A percentile compares a stretch with the other conserved stretches of the same genome.
Evolutionary conservation across 2,888 invertebrate species (phyloP).

Genomic region (Lymantria monacha): DNA sequence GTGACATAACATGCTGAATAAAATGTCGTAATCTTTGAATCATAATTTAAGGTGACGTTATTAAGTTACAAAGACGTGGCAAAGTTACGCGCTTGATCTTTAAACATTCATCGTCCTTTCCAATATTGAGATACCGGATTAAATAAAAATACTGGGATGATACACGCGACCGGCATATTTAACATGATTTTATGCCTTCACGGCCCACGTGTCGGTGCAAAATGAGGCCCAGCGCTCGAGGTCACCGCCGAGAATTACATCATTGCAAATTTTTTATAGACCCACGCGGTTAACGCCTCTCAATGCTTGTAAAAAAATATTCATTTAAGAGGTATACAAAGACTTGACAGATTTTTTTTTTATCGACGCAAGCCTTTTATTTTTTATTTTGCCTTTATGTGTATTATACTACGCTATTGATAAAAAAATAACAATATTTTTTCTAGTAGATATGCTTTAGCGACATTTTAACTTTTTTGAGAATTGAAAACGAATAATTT

Average conservation of each 20-base stretch:
- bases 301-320: conserved; percentile 7
- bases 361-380: too few relatives aligned
- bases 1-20: too few relatives aligned
- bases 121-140: conserved; percentile 2
- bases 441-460: too few relatives aligned
- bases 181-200: conserved; percentile 15
- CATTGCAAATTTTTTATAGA: conserved; percentile 36
- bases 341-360: too few relatives aligned
- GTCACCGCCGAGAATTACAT: conserved; percentile 42
- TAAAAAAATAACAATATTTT: too few relatives aligned
- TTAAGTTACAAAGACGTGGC: too few relatives aligned
- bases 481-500: too few relatives aligned
- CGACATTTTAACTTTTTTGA: too few relatives aligned
- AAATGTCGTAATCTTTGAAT: too few relatives aligned
- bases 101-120: background rate
- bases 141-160: conserved; percentile 6
- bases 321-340: conserved; percentile 5
- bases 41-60: too few relatives aligned
- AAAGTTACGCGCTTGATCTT: background rate
- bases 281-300: conserved; percentile 9
- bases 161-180: conserved; percentile 20
- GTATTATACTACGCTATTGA: too few relatives aligned
- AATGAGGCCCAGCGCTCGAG: conserved; percentile 37
- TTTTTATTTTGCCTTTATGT: too few relatives aligned
- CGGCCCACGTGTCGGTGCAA: conserved; percentile 32